Evolutionary conservation across 1,140 invertebrate genomes (phyloP).

Genomic region (Listronotus bonariensis): DNA sequence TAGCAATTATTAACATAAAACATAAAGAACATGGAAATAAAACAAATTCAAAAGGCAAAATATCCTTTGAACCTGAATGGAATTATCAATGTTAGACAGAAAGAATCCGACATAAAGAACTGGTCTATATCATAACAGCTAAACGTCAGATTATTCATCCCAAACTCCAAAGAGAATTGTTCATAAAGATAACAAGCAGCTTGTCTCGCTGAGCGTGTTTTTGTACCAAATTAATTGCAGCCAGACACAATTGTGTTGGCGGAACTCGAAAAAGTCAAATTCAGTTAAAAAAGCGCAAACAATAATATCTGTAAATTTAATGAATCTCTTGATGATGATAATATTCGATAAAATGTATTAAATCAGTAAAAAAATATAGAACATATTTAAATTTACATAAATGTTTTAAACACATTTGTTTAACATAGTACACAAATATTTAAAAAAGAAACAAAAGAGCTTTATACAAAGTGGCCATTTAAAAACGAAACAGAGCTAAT

Average conservation of each 20-base stretch:
- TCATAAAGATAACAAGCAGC: slow-evolving; percentile 36
- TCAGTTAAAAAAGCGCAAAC: slow-evolving; percentile 29
- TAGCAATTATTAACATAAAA: no score
- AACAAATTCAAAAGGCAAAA: slow-evolving; percentile 20
- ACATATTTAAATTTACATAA: no score
- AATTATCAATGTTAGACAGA: slow-evolving; percentile 16
- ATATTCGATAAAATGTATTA: no score
- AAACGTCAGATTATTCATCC: slow-evolving; percentile 35
- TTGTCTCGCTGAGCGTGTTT: slow-evolving; percentile 30
- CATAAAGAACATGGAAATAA: background rate
- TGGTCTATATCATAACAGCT: slow-evolving; percentile 27
- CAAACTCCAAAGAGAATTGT: slow-evolving; percentile 25
- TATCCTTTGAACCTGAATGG: slow-evolving; percentile 15
- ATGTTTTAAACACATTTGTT: no score
- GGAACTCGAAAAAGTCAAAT: slow-evolving; percentile 31
- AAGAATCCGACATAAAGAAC: slow-evolving; percentile 17
- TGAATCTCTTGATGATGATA: slow-evolving; percentile 5
- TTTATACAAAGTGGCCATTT: no score
- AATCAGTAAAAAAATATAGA: no score
- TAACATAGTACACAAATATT: no score
- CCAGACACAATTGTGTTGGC: slow-evolving; percentile 34
- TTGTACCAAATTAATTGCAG: slow-evolving; percentile 36
- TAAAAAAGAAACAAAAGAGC: no score
- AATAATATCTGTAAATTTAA: slow-evolving; percentile 21
- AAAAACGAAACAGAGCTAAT: no score